Evolutionary conservation across 2,797 vertebrate species (phyloP).

Genomic region (Tauraco hartlaubi): DNA sequence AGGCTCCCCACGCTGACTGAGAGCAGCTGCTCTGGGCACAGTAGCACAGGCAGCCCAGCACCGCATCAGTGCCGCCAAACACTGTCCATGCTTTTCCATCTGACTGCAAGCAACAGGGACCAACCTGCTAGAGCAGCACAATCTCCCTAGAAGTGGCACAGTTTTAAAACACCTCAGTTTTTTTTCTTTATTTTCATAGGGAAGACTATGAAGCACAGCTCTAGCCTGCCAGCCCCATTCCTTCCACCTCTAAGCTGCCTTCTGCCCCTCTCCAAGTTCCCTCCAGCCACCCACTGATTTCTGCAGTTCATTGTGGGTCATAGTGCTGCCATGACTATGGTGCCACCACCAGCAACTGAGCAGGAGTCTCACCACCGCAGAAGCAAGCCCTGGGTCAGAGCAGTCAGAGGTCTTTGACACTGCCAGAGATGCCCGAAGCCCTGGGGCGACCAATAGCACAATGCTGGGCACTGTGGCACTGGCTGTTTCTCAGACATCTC

Average conservation of each 20-base stretch:
- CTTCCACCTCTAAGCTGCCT: rapidly evolving
- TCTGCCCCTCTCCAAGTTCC: background rate
- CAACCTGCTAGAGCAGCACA: background rate
- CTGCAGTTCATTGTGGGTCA: rapidly evolving
- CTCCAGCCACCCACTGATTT: background rate
- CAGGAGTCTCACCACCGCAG: background rate
- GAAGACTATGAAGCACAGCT: background rate
- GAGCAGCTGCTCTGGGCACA: background rate
- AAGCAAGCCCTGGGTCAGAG: background rate
- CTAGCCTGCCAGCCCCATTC: background rate
- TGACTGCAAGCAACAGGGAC: background rate
- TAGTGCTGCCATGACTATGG: background rate
- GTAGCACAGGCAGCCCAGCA: background rate
- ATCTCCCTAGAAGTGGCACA: background rate
- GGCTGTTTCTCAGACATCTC: background rate
- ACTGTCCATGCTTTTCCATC: background rate
- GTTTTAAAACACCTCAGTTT: background rate
- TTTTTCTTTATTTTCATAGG: background rate
- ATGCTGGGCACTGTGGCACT: background rate
- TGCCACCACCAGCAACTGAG: rapidly evolving
- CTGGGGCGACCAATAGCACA: background rate
- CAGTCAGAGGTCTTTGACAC: background rate
- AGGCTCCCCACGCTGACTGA: background rate
- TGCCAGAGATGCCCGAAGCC: background rate
- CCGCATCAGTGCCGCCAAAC: background rate